Percentiles rank a stretch among this genome's conserved stretches.
phyloP scores from a whole-genome alignment of 1,140 invertebrate genomes.

The Papilio machaon region DNA sequence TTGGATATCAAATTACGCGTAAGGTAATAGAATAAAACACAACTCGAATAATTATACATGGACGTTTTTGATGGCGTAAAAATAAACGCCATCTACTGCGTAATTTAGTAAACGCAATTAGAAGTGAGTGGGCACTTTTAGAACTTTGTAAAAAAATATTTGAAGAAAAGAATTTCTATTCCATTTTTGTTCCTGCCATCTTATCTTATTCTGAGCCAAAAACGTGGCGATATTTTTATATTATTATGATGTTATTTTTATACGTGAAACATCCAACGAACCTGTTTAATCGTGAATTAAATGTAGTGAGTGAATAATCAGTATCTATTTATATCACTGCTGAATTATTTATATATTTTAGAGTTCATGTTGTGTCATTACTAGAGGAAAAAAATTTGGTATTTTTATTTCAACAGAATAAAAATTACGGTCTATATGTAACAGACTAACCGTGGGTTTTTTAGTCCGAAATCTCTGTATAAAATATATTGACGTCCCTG shows the following conservation, averaged over 20 bases:
- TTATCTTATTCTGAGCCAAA: too few relatives aligned
- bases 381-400: neutral
- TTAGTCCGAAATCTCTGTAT: too few relatives aligned
- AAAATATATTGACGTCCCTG: too few relatives aligned
- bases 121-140: too few relatives aligned
- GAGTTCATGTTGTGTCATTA: slow-evolving; percentile 8
- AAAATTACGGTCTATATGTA: neutral
- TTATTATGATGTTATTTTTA: too few relatives aligned
- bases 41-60: neutral
- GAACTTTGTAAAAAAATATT: too few relatives aligned
- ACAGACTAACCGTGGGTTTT: neutral
- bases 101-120: neutral
- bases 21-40: slow-evolving; percentile 1
- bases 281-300: neutral
- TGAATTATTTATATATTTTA: slow-evolving; percentile 5
- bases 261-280: neutral
- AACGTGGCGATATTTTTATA: too few relatives aligned
- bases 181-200: too few relatives aligned
- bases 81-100: neutral
- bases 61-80: neutral
- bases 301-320: neutral
- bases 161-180: too few relatives aligned
- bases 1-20: slow-evolving; percentile 5
- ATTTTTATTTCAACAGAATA: neutral
- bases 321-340: neutral